Percentiles rank a stretch among this genome's conserved stretches.
Conservation (phyloP, 2,888 invertebrate genomes). For the Margaritifera margaritifera region DNA sequence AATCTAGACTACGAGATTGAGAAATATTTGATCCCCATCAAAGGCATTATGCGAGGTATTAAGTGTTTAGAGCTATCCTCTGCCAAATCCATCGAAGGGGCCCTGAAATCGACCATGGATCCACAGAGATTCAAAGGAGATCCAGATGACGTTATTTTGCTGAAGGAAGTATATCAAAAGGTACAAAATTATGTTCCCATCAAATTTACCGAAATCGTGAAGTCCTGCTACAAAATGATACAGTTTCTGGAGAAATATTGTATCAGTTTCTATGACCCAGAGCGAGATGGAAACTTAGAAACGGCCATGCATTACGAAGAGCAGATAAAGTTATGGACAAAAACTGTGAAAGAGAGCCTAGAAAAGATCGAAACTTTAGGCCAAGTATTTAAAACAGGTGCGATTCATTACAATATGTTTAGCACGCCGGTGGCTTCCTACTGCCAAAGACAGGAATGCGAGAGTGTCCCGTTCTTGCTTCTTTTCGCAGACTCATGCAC, state of each 20-base stretch:
- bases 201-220: slow-evolving; percentile 45
- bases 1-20: slow-evolving; percentile 52
- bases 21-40: slow-evolving; percentile 48
- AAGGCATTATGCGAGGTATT: slow-evolving; percentile 52
- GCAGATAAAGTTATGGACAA: slow-evolving; percentile 49
- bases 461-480: slow-evolving; percentile 58
- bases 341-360: slow-evolving; percentile 42
- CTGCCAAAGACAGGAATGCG: slow-evolving; percentile 52
- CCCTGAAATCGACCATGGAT: slow-evolving; percentile 46
- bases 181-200: slow-evolving; percentile 55
- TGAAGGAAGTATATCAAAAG: slow-evolving; percentile 59
- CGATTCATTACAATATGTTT: slow-evolving; percentile 45
- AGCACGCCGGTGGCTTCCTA: slow-evolving; percentile 49
- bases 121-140: slow-evolving; percentile 54
- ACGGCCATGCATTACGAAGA: slow-evolving; percentile 63
- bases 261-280: slow-evolving; percentile 63
- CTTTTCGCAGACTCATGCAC: slow-evolving; percentile 64
- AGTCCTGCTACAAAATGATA: slow-evolving; percentile 48
- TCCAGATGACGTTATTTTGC: slow-evolving; percentile 41
- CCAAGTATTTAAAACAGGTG: slow-evolving; percentile 49
- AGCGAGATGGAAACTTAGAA: slow-evolving; percentile 53
- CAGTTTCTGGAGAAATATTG: slow-evolving; percentile 60
- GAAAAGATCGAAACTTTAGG: slow-evolving; percentile 40
- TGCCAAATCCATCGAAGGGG: slow-evolving; percentile 50
- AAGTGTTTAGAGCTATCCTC: slow-evolving; percentile 53